phyloP scores from a whole-genome alignment of 2,888 invertebrate species.

The Nephrocerus scutellatus region DNA sequence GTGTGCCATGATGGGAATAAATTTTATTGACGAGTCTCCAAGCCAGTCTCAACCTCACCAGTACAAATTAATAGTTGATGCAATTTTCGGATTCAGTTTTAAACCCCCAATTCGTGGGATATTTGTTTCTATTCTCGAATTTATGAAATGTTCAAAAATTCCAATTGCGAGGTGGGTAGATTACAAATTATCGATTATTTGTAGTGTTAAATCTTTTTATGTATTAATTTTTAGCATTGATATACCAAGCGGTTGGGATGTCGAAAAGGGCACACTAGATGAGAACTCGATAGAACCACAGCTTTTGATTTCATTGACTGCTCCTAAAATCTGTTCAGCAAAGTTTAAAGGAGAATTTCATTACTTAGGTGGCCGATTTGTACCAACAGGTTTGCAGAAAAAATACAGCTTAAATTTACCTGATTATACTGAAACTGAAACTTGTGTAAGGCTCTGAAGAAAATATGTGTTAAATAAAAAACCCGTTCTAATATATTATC shows the following conservation, averaged over 20 bases:
- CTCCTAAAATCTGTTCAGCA: slow-evolving; percentile 87
- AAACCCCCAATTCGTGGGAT: slow-evolving; percentile 81
- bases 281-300: slow-evolving; percentile 64
- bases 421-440: slow-evolving; percentile 70
- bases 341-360: slow-evolving; percentile 71
- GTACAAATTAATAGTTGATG: slow-evolving; percentile 82
- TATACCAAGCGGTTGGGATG: slow-evolving; percentile 98
- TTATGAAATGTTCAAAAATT: slow-evolving; percentile 55
- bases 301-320: slow-evolving; percentile 87
- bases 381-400: slow-evolving; percentile 70
- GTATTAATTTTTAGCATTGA: slow-evolving; percentile 65
- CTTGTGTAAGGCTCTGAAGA: too few relatives aligned
- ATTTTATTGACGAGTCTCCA: slow-evolving; percentile 56
- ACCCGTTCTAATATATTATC: too few relatives aligned
- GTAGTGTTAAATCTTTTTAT: background rate
- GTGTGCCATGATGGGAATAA: slow-evolving; percentile 70
- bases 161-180: slow-evolving; percentile 60
- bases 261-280: slow-evolving; percentile 67
- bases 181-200: background rate
- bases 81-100: slow-evolving; percentile 95
- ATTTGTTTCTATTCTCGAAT: slow-evolving; percentile 62
- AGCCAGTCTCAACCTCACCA: slow-evolving; percentile 36
- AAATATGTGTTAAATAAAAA: too few relatives aligned
- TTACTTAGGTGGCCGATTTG: slow-evolving; percentile 88
- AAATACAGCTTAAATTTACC: slow-evolving; percentile 82